Conservation (phyloP, 2,888 invertebrate genomes). For the Drosophila aldrichi region DNA sequence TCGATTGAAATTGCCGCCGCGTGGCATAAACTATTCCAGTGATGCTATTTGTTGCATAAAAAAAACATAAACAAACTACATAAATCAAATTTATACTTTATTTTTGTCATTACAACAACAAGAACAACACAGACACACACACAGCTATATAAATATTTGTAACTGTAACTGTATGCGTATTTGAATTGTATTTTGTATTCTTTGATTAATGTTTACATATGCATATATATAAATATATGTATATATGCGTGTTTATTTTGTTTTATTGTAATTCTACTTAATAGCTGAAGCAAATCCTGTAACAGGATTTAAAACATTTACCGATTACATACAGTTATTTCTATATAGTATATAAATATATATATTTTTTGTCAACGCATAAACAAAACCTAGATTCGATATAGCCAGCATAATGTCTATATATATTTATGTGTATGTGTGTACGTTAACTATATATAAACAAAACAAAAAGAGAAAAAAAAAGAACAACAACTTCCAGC, state of each 20-base stretch:
- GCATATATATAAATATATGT: conserved; percentile 14
- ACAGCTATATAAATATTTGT: conserved; percentile 29
- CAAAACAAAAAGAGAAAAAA: conserved; percentile 5
- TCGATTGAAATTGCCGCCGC: conserved; percentile 54
- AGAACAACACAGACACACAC: not conserved
- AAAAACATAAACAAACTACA: conserved; percentile 68
- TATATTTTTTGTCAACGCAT: conserved; percentile 41
- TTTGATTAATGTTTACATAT: conserved; percentile 45
- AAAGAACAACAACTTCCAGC: conserved; percentile 59
- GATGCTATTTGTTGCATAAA: conserved; percentile 79
- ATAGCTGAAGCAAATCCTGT: conserved; percentile 81
- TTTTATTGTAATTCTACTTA: conserved; percentile 65
- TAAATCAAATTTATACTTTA: conserved; percentile 76
- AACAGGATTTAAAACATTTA: conserved; percentile 81
- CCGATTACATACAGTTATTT: conserved; percentile 41
- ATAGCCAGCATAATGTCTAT: conserved; percentile 39
- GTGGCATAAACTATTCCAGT: conserved; percentile 75
- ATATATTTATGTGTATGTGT: conserved; percentile 40
- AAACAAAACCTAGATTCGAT: conserved; percentile 37
- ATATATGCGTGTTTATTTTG: conserved; percentile 32
- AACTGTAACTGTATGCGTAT: conserved; percentile 42
- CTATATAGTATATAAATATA: conserved; percentile 3
- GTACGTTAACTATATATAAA: conserved; percentile 67
- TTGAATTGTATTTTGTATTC: conserved; percentile 50
- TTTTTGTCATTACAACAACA: conserved; percentile 39